A percentile compares a stretch with the other conserved stretches of the same genome.
phyloP scores from a whole-genome alignment of 2,888 invertebrate species.

The Diadromus collaris region DNA sequence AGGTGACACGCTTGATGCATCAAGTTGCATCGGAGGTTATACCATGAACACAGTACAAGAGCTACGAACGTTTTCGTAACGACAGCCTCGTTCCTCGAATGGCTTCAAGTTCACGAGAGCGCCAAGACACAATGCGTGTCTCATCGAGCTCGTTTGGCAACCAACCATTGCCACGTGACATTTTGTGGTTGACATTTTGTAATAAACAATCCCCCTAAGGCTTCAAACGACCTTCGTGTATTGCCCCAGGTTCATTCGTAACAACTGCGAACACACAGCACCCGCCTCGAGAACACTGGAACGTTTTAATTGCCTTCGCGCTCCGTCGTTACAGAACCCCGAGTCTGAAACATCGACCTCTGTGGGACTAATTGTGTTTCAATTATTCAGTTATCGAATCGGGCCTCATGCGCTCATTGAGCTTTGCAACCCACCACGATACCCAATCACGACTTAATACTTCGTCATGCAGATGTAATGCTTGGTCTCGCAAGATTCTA shows the following conservation, averaged over 20 bases:
- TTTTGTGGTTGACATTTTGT: conserved; percentile 11
- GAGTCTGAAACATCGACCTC: not conserved
- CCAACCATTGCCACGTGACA: not conserved
- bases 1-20: not conserved
- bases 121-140: not conserved
- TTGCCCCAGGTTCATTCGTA: not conserved
- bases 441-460: not conserved
- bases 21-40: not conserved
- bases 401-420: conserved; percentile 26
- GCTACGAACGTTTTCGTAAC: not conserved
- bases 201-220: not conserved
- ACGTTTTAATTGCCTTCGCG: not conserved
- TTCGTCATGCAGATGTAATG: too few relatives aligned
- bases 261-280: not conserved
- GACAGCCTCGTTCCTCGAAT: not conserved
- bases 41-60: not conserved
- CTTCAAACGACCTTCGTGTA: not conserved
- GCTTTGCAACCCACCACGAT: not conserved
- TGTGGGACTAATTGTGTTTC: conserved; percentile 28
- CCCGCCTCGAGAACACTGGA: not conserved
- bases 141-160: not conserved
- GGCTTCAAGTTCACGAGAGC: not conserved
- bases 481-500: conserved; percentile 29
- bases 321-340: not conserved
- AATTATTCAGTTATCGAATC: conserved; percentile 27